These are phyloP conservation scores for Chlorocebus sabaeus DNA, from an alignment of 2,113 vertebrate species.

Conservation along the genomic window DNA sequence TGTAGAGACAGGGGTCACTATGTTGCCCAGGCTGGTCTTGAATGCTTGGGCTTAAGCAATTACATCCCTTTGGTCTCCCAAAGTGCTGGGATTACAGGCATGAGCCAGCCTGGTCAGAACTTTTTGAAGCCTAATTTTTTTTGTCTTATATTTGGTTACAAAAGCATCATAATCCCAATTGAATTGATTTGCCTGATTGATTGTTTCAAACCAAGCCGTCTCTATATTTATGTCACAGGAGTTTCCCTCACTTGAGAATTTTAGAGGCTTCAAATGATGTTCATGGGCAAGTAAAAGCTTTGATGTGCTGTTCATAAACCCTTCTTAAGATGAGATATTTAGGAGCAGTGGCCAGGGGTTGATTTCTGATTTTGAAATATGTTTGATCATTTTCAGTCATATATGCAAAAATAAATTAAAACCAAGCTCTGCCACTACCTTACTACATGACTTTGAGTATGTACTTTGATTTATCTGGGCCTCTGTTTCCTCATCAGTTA, in stretches of 20 bases:
- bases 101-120: neutral
- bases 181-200: neutral
- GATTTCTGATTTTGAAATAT: neutral
- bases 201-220: neutral
- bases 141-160: neutral
- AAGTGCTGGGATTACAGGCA: neutral
- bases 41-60: neutral
- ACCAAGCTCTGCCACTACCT: neutral
- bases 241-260: neutral
- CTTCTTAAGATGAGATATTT: neutral
- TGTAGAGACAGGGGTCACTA: neutral
- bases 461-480: neutral
- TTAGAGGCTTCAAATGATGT: neutral
- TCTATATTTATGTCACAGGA: neutral
- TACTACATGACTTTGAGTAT: neutral
- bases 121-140: neutral
- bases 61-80: neutral
- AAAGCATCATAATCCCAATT: neutral
- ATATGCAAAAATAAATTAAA: neutral
- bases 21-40: neutral
- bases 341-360: neutral
- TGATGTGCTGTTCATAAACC: neutral
- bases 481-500: neutral
- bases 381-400: neutral
- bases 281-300: neutral